Percentiles rank a stretch among this genome's conserved stretches.
Evolutionary conservation across 2,797 vertebrate species (phyloP).

Genomic region (Spea hammondii): DNA sequence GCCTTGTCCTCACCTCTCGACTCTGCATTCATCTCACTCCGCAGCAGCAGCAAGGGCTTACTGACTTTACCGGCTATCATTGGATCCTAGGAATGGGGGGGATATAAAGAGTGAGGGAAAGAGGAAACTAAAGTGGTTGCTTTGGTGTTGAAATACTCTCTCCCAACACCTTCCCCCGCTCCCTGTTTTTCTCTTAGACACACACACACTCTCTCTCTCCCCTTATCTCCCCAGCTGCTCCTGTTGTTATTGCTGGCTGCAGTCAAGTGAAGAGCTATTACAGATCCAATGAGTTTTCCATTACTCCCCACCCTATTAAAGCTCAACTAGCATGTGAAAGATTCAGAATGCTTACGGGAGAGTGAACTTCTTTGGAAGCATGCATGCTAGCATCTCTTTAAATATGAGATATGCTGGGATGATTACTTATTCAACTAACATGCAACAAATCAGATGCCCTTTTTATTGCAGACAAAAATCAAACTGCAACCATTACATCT

Average conservation of each 20-base stretch:
- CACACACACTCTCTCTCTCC: constrained; percentile 66
- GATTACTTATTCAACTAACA: constrained; percentile 60
- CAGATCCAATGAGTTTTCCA: constrained; percentile 90
- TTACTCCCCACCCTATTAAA: constrained; percentile 91
- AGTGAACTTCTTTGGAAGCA: constrained; percentile 71
- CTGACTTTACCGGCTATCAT: constrained; percentile 99
- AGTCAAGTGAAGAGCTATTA: constrained; percentile 97
- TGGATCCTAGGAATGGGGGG: constrained; percentile 83
- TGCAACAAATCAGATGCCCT: constrained; percentile 46
- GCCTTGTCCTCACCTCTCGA: constrained; percentile 93
- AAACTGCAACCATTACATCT: too few relatives aligned
- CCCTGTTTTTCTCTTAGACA: constrained; percentile 66
- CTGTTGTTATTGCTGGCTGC: constrained; percentile 90
- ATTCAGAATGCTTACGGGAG: constrained; percentile 69
- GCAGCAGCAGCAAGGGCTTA: constrained; percentile 96
- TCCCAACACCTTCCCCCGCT: constrained; percentile 61
- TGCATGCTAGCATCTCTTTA: constrained; percentile 69
- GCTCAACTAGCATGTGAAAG: constrained; percentile 80
- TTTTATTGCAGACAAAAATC: constrained; percentile 2
- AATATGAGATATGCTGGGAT: constrained; percentile 67
- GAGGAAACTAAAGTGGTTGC: constrained; percentile 82
- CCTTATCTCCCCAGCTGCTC: constrained; percentile 90
- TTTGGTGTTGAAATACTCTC: constrained; percentile 69
- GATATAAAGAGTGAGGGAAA: constrained; percentile 61
- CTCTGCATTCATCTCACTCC: constrained; percentile 96